A percentile compares a stretch with the other conserved stretches of the same genome.
Conservation (phyloP, 2,113 vertebrate species). For the Sylvietta virens region DNA sequence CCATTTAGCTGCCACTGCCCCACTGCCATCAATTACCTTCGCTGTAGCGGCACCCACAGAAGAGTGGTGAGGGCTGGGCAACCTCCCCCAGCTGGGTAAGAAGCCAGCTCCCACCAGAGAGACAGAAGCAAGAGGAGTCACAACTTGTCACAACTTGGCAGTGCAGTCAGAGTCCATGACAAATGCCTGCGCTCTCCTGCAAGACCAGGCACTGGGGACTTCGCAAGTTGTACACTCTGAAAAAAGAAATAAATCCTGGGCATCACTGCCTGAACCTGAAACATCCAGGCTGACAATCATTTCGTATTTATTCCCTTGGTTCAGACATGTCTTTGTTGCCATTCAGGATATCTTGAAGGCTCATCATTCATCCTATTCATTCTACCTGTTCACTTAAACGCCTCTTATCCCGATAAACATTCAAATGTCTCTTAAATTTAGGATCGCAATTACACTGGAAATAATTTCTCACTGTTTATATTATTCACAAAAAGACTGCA, state of each 20-base stretch:
- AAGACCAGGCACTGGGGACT: background rate
- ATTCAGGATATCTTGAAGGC: background rate
- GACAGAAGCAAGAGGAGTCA: background rate
- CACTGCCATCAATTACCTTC: background rate
- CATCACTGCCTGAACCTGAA: background rate
- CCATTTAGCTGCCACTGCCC: background rate
- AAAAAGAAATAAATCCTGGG: background rate
- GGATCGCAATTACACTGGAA: background rate
- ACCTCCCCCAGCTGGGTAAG: background rate
- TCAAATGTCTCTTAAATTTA: background rate
- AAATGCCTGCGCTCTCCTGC: background rate
- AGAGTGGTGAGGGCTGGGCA: accelerated
- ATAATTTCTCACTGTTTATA: background rate
- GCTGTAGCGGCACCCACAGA: background rate
- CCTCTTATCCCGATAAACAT: background rate
- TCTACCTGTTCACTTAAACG: background rate
- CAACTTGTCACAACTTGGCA: background rate
- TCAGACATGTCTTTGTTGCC: background rate
- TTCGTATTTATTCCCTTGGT: background rate
- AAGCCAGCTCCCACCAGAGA: background rate
- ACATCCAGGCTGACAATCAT: background rate
- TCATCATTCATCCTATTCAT: background rate
- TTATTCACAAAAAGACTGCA: background rate
- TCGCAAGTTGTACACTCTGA: background rate
- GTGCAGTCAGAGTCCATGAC: background rate